phyloP scores from a whole-genome alignment of 2,113 vertebrate genomes.

The Anser cygnoides region DNA sequence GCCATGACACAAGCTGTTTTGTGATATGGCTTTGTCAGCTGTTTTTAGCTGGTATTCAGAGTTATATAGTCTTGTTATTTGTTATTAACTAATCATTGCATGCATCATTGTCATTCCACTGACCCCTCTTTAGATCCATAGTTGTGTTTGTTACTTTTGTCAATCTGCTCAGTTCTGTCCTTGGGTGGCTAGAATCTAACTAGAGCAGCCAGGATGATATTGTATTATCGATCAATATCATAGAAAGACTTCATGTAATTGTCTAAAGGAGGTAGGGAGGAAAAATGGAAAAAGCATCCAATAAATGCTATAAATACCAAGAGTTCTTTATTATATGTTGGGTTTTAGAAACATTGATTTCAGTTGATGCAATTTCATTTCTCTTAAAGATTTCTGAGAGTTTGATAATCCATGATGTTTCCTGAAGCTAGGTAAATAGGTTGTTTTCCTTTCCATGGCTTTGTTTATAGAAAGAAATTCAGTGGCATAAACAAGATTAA shows the following conservation, averaged over 20 bases:
- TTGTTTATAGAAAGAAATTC: not conserved
- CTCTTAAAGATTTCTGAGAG: not conserved
- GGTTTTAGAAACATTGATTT: not conserved
- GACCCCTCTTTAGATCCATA: not conserved
- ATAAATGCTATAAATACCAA: not conserved
- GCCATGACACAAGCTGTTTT: not conserved
- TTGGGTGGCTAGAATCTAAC: not conserved
- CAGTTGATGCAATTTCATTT: accelerated
- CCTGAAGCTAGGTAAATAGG: not conserved
- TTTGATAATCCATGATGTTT: not conserved
- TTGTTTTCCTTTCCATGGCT: not conserved
- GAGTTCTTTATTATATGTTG: accelerated
- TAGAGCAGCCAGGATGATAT: not conserved
- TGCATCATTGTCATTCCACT: not conserved
- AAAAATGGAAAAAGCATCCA: not conserved
- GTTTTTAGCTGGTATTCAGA: not conserved
- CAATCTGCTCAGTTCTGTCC: not conserved
- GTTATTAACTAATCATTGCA: not conserved
- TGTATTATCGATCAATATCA: not conserved
- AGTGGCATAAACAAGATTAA: not conserved
- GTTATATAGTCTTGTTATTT: not conserved
- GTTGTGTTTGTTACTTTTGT: not conserved
- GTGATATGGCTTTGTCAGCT: not conserved
- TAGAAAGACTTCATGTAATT: not conserved
- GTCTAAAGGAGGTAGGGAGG: not conserved